Percentiles rank a stretch among this genome's conserved stretches.
phyloP scores from a whole-genome alignment of 2,113 vertebrate genomes.

The Fukomys damarensis region DNA sequence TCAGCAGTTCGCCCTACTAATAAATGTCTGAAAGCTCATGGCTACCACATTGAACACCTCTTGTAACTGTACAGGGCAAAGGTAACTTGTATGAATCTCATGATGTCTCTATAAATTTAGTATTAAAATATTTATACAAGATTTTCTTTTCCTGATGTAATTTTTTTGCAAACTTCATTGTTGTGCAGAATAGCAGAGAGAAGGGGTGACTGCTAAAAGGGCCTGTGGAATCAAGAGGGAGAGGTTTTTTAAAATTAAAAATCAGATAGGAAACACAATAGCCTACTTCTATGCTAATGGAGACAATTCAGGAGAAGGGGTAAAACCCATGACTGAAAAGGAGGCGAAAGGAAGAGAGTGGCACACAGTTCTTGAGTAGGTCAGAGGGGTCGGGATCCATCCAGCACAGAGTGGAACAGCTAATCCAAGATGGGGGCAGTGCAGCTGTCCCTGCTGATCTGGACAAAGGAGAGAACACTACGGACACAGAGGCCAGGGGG shows the following conservation, averaged over 20 bases:
- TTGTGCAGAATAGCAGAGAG: background rate
- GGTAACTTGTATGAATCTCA: background rate
- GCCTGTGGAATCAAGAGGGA: background rate
- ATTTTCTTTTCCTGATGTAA: background rate
- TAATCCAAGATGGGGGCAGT: background rate
- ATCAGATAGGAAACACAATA: background rate
- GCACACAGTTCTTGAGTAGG: background rate
- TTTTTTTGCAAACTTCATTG: background rate
- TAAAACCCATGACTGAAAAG: background rate
- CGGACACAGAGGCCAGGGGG: background rate
- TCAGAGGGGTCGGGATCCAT: background rate
- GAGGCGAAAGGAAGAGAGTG: background rate
- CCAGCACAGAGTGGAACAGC: background rate
- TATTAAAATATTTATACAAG: background rate
- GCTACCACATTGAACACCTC: background rate
- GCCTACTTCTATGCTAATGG: background rate
- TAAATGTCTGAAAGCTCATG: background rate
- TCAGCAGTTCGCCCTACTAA: background rate
- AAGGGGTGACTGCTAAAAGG: background rate
- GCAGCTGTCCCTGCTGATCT: background rate
- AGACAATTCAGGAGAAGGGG: background rate
- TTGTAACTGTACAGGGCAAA: background rate
- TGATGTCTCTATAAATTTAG: background rate
- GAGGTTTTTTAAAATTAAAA: background rate
- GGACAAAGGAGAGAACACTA: background rate